phyloP scores from a whole-genome alignment of 2,113 vertebrate genomes.

The Reinhardtius hippoglossoides region DNA sequence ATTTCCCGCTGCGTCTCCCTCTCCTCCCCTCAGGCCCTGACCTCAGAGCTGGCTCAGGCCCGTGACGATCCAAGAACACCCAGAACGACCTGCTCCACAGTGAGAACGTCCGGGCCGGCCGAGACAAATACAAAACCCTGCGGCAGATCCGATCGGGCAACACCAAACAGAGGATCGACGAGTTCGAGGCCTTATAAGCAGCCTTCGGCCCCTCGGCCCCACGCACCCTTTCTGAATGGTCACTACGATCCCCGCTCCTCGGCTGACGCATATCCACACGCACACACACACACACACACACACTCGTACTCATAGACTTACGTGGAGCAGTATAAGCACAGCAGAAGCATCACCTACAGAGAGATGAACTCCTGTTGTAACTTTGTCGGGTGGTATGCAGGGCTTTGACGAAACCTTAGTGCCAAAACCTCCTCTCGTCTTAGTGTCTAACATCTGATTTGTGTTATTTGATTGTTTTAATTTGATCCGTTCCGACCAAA shows the following conservation, averaged over 20 bases:
- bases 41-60: constrained; percentile 90
- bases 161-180: constrained; percentile 98
- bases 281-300: constrained; percentile 29
- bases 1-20: constrained; percentile 2
- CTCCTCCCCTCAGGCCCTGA: constrained; percentile 84
- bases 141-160: constrained; percentile 96
- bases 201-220: constrained; percentile 2
- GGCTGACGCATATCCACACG: constrained; percentile 24
- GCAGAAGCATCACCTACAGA: constrained; percentile 14
- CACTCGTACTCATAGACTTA: constrained; percentile 9
- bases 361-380: constrained; percentile 20
- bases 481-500: constrained; percentile 50
- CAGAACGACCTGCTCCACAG: constrained; percentile 93
- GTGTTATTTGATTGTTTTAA: constrained; percentile 43
- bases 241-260: constrained; percentile 39
- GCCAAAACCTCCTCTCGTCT: constrained; percentile 70
- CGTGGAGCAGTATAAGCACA: constrained; percentile 33
- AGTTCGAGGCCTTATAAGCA: constrained; percentile 95
- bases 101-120: constrained; percentile 89
- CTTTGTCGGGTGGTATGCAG: constrained; percentile 42
- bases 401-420: constrained; percentile 59
- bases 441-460: constrained; percentile 51
- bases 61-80: constrained; percentile 91
- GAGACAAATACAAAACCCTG: constrained; percentile 98
- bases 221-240: constrained; percentile 76